These are phyloP conservation scores for Neoscelio sp. DNA, from an alignment of 2,888 invertebrate species.

Conservation along the genomic window DNA sequence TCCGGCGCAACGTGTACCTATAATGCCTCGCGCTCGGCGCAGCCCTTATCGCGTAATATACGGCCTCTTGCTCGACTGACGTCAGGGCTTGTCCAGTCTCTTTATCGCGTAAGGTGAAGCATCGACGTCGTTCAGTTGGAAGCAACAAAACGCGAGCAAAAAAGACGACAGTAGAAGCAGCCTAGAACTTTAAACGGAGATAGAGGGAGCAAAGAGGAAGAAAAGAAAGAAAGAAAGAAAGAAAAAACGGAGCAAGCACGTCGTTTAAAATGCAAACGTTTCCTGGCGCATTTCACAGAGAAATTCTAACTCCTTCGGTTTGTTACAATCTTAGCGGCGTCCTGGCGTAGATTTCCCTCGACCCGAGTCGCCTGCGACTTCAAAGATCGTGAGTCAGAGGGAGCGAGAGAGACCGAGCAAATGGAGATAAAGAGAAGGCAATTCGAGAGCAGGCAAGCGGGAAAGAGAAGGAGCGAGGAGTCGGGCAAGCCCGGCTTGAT, in stretches of 20 bases:
- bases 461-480: slow-evolving; percentile 61
- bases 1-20: slow-evolving; percentile 20
- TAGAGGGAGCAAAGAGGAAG: no score
- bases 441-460: slow-evolving; percentile 15
- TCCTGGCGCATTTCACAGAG: slow-evolving; percentile 76
- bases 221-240: no score
- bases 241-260: slow-evolving; percentile 53
- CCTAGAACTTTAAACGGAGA: background rate
- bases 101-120: slow-evolving; percentile 61
- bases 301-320: slow-evolving; percentile 80
- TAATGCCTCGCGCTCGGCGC: slow-evolving; percentile 41
- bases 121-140: slow-evolving; percentile 56
- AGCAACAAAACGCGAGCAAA: slow-evolving; percentile 32
- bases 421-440: slow-evolving; percentile 42
- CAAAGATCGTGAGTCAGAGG: slow-evolving; percentile 65
- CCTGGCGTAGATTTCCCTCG: slow-evolving; percentile 69
- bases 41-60: slow-evolving; percentile 66
- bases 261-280: slow-evolving; percentile 77
- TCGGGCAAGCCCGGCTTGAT: slow-evolving; percentile 78
- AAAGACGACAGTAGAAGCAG: slow-evolving; percentile 21
- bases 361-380: slow-evolving; percentile 52
- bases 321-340: slow-evolving; percentile 79
- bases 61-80: slow-evolving; percentile 49
- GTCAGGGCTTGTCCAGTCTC: slow-evolving; percentile 64
- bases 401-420: slow-evolving; percentile 53